Percentiles rank a stretch among this genome's conserved stretches.
phyloP scores from a whole-genome alignment of 2,797 vertebrate species.

The Luscinia luscinia region DNA sequence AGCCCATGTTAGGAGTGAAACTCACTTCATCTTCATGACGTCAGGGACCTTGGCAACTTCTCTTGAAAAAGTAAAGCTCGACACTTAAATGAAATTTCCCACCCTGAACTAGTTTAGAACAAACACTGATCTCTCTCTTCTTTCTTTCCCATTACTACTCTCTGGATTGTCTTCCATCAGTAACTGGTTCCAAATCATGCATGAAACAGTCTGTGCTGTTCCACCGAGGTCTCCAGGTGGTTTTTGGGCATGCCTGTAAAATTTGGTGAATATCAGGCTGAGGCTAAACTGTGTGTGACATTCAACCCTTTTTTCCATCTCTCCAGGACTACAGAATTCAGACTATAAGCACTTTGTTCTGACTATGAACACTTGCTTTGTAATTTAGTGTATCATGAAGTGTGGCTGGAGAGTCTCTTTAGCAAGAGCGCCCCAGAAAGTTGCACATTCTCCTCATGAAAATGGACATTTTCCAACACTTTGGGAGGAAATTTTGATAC shows the following conservation, averaged over 20 bases:
- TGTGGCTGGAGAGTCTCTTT: not conserved
- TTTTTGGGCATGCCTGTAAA: not conserved
- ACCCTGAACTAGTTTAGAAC: not conserved
- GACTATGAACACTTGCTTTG: not conserved
- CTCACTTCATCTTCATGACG: slow-evolving; percentile 17
- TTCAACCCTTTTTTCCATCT: not conserved
- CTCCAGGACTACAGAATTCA: not conserved
- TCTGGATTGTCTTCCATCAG: not conserved
- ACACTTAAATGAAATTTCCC: not conserved
- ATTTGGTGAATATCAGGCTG: not conserved
- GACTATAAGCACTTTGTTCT: not conserved
- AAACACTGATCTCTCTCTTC: not conserved
- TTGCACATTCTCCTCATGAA: not conserved
- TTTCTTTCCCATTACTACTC: not conserved
- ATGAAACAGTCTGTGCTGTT: not conserved
- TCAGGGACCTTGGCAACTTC: slow-evolving; percentile 47
- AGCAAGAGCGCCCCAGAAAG: not conserved
- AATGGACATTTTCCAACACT: not conserved
- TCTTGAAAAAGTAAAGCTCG: not conserved
- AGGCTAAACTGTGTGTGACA: not conserved
- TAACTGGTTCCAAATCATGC: not conserved
- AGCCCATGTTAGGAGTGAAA: slow-evolving; percentile 43
- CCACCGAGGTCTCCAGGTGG: not conserved
- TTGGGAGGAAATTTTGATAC: not conserved
- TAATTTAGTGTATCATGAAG: not conserved